These are phyloP conservation scores for Bujurquina vittata DNA, from an alignment of 2,113 vertebrate species.

Conservation along the genomic window DNA sequence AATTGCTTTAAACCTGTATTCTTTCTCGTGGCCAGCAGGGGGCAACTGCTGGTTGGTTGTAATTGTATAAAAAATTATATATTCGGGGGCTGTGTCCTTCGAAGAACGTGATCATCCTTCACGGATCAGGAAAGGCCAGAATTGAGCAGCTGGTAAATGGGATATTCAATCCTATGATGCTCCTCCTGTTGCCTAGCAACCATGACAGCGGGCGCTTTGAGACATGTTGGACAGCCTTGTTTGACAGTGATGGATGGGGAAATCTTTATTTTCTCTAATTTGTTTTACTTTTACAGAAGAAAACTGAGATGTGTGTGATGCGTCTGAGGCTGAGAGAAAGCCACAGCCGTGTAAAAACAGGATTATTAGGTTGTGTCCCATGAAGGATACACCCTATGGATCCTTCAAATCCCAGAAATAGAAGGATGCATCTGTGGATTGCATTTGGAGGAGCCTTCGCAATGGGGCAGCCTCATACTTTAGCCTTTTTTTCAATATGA, in stretches of 20 bases:
- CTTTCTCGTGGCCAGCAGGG: neutral
- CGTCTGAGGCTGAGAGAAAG: no score
- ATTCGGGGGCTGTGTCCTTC: neutral
- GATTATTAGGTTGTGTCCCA: neutral
- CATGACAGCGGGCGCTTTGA: neutral
- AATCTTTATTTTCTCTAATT: neutral
- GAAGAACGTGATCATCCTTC: neutral
- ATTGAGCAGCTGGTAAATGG: neutral
- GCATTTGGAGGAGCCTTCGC: no score
- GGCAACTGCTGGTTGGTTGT: neutral
- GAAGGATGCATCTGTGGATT: no score
- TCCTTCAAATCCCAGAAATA: no score
- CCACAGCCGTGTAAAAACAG: no score
- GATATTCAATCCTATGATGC: neutral
- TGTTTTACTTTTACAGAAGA: neutral
- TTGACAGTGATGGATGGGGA: neutral
- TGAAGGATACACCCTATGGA: neutral
- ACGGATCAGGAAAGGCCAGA: neutral
- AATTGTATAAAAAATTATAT: neutral
- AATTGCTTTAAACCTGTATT: neutral
- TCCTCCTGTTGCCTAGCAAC: neutral
- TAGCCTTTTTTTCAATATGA: neutral
- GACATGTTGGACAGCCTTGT: neutral
- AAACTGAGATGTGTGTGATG: neutral
- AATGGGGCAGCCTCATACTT: no score